Percentiles rank a stretch among this genome's conserved stretches.
Evolutionary conservation across 2,113 vertebrate genomes (phyloP).

Genomic region (Cathartes aura): DNA sequence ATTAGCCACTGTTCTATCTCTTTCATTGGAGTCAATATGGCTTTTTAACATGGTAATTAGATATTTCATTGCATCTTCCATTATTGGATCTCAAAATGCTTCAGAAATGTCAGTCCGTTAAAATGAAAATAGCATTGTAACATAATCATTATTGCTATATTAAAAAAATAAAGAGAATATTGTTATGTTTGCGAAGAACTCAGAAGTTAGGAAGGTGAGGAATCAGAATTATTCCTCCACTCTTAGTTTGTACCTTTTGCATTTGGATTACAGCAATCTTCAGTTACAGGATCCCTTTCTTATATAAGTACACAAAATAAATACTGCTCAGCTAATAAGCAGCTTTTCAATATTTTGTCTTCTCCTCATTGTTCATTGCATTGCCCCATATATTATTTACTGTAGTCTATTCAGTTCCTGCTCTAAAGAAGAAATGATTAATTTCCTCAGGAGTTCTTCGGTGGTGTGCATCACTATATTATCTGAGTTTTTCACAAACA

Average conservation of each 20-base stretch:
- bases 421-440: conserved; percentile 1
- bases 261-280: background rate
- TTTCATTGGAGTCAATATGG: background rate
- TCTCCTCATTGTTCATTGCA: background rate
- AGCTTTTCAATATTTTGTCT: background rate
- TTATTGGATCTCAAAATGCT: background rate
- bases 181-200: background rate
- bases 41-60: background rate
- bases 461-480: background rate
- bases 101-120: background rate
- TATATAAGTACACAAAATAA: background rate
- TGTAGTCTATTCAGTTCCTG: background rate
- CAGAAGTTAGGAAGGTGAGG: background rate
- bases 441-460: background rate
- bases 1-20: background rate
- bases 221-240: background rate
- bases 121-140: background rate
- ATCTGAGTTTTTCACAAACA: conserved; percentile 16
- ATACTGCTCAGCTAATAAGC: background rate
- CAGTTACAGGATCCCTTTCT: background rate
- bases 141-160: background rate
- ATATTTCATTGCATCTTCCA: background rate
- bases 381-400: background rate
- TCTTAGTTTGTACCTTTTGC: background rate
- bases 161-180: background rate